These are phyloP conservation scores for Atrichornis clamosus DNA, from an alignment of 2,113 vertebrate genomes.

Conservation along the genomic window DNA sequence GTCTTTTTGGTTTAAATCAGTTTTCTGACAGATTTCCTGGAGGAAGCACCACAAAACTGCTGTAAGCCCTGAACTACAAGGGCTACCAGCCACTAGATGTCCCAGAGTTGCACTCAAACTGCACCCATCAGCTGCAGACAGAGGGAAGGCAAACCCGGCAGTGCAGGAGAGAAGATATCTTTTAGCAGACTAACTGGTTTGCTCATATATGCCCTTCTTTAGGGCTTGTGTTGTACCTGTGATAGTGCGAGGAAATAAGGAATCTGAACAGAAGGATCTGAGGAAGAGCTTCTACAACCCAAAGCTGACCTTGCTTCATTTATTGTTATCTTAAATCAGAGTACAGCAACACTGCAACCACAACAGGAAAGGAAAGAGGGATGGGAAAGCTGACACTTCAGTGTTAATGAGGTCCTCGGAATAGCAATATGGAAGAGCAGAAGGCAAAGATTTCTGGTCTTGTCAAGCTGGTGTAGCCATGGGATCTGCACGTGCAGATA, in stretches of 20 bases:
- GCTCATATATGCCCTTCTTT: background rate
- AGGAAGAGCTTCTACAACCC: background rate
- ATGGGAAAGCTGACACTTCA: background rate
- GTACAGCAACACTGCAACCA: background rate
- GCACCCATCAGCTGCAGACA: background rate
- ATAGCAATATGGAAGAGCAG: background rate
- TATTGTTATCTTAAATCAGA: background rate
- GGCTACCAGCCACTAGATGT: conserved; percentile 3
- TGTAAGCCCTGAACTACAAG: background rate
- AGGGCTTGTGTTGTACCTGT: background rate
- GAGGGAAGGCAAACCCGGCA: background rate
- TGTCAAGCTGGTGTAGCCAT: background rate
- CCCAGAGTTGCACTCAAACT: background rate
- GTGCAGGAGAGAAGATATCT: background rate
- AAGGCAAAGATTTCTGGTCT: background rate
- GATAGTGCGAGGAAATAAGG: background rate
- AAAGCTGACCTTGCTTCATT: background rate
- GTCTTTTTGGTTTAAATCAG: background rate
- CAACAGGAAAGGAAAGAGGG: background rate
- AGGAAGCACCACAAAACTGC: background rate
- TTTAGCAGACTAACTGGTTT: background rate
- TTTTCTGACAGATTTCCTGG: background rate
- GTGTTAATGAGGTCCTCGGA: background rate
- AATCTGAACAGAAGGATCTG: background rate
- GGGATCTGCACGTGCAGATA: background rate